Evolutionary conservation across 2,797 vertebrate species (phyloP), one percentile per base, ranked within the genome.

Genomic region (Pseudochaenichthys georgianus): DNA sequence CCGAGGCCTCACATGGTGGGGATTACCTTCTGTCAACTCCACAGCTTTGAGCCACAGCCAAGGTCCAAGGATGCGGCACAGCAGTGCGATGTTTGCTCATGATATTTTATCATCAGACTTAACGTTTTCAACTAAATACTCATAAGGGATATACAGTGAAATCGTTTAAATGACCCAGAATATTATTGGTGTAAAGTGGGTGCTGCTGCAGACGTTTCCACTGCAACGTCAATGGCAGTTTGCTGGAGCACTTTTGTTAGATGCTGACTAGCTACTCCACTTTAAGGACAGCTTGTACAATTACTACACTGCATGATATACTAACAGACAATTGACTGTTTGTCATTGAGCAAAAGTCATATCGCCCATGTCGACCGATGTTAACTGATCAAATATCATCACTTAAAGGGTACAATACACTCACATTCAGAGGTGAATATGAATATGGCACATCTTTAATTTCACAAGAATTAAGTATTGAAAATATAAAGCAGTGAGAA

Each of bases 1-100:
- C 94, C 95, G 94, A 96, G 96, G 96, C 96, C 95, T 96, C 96
- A 96, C 96, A 95, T 95, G 95, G 96, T 91, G 94, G 94, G 96
- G 96, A 97, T 97, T 96, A 95, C 96, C 96, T 96, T 84, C 94
- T 94, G 89, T 92, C 93, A 94, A 91, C 94, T 93, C 94, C 73
- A 66, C 76, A 76, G 87, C 66, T 78, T 74, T 84, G 83, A 90
- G 61, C 61, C 76, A 1, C 57, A 71, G 87, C 88, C 82, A 87
- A 73, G 70, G 83, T 76, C 66, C 76, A 75, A 79, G 53, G 69
- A 64, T 63, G 78, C 64, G 57, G 62, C 70, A 53, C 78, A 68
- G 80, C 65, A 21, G 45, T 43, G 76, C 34, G 63, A 62, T 34
- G 21, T 64, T 59, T 43, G 51, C 58, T 42, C 5, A 60, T 28